Percentiles rank a stretch among this genome's conserved stretches.
Evolutionary conservation across 2,888 invertebrate genomes (phyloP).

Genomic region (Doris montereyensis): DNA sequence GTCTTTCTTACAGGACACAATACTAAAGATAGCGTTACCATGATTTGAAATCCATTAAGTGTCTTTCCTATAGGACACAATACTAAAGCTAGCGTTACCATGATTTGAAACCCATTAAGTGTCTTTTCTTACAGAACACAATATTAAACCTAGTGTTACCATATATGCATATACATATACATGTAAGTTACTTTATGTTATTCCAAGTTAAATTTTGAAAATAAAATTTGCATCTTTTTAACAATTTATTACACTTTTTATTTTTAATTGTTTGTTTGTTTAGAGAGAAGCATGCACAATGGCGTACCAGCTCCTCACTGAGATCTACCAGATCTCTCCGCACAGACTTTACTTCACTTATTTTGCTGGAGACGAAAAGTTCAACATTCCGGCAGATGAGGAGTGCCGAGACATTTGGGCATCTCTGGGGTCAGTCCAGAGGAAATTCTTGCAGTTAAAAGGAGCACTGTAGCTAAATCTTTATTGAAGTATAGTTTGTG

Average conservation of each 20-base stretch:
- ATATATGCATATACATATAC: neutral
- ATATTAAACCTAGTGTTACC: too few relatives aligned
- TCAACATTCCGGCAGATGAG: conserved; percentile 89
- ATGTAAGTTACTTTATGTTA: neutral
- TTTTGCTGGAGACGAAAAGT: conserved; percentile 91
- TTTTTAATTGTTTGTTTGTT: neutral
- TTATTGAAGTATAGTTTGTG: too few relatives aligned
- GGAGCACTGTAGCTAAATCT: too few relatives aligned
- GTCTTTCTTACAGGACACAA: too few relatives aligned
- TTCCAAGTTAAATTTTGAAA: neutral
- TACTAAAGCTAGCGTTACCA: too few relatives aligned
- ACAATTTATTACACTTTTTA: neutral
- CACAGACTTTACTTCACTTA: conserved; percentile 97
- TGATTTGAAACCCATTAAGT: too few relatives aligned
- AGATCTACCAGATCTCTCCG: conserved; percentile 81
- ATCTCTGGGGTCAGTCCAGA: conserved; percentile 81
- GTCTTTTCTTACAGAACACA: too few relatives aligned
- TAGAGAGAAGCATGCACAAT: conserved; percentile 93
- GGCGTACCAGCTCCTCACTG: conserved; percentile 97
- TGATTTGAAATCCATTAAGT: too few relatives aligned
- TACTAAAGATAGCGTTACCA: too few relatives aligned
- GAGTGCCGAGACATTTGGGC: conserved; percentile 90
- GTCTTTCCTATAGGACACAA: too few relatives aligned
- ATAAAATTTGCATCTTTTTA: neutral
- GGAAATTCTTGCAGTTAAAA: too few relatives aligned